phyloP scores from a whole-genome alignment of 2,113 vertebrate genomes.

The Tor tambroides region DNA sequence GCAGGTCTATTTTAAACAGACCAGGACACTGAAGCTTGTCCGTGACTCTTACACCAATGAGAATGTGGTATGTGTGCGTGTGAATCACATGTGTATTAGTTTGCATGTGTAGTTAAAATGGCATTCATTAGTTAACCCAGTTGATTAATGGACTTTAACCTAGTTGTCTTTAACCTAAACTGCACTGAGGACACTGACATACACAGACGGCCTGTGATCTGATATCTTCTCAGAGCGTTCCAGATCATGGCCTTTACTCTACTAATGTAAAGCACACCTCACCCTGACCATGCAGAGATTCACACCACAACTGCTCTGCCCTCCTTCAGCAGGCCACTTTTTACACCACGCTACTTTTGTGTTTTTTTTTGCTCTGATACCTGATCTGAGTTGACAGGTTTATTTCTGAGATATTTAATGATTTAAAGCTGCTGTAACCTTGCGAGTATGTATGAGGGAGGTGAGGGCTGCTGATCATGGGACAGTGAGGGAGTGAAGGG shows the following conservation, averaged over 20 bases:
- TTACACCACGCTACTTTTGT: constrained; percentile 3
- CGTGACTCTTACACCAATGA: neutral
- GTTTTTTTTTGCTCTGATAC: neutral
- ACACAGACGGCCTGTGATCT: constrained; percentile 56
- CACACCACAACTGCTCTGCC: constrained; percentile 5
- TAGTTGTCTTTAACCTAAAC: constrained; percentile 47
- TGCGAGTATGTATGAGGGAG: constrained; percentile 21
- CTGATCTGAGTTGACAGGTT: constrained; percentile 42
- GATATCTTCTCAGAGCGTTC: constrained; percentile 71
- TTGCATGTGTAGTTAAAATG: constrained; percentile 48
- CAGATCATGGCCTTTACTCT: constrained; percentile 69
- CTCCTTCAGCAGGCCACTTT: neutral
- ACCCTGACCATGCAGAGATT: constrained; percentile 55
- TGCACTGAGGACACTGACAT: neutral
- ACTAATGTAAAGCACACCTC: constrained; percentile 67
- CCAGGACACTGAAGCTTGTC: neutral
- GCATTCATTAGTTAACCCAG: constrained; percentile 36
- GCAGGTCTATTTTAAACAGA: constrained; percentile 58
- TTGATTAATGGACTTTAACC: constrained; percentile 63
- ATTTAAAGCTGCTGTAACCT: constrained; percentile 42
- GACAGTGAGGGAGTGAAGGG: constrained; percentile 45
- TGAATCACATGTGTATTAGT: constrained; percentile 34
- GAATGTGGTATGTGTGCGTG: constrained; percentile 19
- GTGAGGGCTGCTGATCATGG: constrained; percentile 25
- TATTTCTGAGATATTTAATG: constrained; percentile 13